Evolutionary conservation across 2,113 vertebrate species (phyloP).

Genomic region (Atrichornis clamosus): DNA sequence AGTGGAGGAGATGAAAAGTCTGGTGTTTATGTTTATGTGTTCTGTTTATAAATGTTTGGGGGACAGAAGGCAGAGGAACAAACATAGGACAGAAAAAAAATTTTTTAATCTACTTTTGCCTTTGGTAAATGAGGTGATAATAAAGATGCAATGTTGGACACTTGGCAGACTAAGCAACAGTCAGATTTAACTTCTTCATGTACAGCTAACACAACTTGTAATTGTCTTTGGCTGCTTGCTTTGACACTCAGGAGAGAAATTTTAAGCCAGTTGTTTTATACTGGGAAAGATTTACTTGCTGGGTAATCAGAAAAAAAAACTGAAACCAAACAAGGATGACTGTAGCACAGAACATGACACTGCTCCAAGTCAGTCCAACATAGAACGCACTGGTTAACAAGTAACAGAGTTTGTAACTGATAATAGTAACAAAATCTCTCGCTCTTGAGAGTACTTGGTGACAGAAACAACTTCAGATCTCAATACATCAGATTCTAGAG

Average conservation of each 20-base stretch:
- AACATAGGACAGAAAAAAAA: background rate
- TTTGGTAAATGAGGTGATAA: background rate
- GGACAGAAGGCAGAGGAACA: background rate
- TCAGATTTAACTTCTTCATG: background rate
- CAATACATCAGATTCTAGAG: background rate
- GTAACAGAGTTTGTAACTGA: background rate
- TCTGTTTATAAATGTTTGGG: background rate
- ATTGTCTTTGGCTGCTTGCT: background rate
- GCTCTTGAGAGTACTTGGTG: background rate
- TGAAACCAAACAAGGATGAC: background rate
- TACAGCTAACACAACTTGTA: background rate
- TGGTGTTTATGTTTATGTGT: background rate
- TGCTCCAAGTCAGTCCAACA: background rate
- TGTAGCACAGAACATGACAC: fast-evolving
- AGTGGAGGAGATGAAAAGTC: background rate
- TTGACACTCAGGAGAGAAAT: background rate
- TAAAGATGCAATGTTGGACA: background rate
- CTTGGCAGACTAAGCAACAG: background rate
- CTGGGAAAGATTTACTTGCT: background rate
- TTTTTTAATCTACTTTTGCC: background rate
- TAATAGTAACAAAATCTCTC: background rate
- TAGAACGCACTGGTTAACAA: background rate
- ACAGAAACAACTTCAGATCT: background rate
- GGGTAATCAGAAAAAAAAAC: background rate
- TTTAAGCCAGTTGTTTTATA: background rate